Percentiles rank a stretch among this genome's conserved stretches.
phyloP scores from a whole-genome alignment of 2,888 invertebrate genomes.

The Spatulosminthurus flaviceps region DNA sequence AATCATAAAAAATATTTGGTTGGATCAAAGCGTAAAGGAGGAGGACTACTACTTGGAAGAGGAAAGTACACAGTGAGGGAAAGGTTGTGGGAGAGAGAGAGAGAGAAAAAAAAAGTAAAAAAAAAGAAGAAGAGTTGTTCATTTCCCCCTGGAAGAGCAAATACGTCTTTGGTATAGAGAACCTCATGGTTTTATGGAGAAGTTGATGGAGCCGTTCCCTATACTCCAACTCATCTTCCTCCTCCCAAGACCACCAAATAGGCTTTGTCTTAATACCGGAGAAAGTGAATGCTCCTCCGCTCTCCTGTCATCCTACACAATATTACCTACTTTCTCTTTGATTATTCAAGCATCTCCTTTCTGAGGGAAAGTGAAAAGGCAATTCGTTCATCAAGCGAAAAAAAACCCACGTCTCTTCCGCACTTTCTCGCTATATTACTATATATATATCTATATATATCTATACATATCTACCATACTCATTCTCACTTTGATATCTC shows the following conservation, averaged over 20 bases:
- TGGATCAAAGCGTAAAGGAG: too few species aligned
- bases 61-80: too few species aligned
- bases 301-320: conserved; percentile 35
- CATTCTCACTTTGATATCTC: neutral
- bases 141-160: conserved; percentile 25
- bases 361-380: conserved; percentile 36
- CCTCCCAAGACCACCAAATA: conserved; percentile 12
- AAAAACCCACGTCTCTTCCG: neutral
- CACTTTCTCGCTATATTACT: neutral
- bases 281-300: conserved; percentile 28
- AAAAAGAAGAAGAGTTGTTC: conserved; percentile 36
- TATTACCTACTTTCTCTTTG: conserved; percentile 45
- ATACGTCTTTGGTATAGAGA: neutral
- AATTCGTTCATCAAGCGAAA: conserved; percentile 28
- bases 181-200: conserved; percentile 2
- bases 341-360: conserved; percentile 43
- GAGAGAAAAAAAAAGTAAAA: neutral
- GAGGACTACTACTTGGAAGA: too few species aligned
- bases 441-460: too few species aligned
- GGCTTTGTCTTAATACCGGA: conserved; percentile 31
- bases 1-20: conserved; percentile 2
- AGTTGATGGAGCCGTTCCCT: conserved; percentile 34
- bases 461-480: too few species aligned
- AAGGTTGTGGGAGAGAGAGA: conserved; percentile 19
- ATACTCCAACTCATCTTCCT: neutral